phyloP scores from a whole-genome alignment of 2,888 invertebrate genomes.

The Reticulitermes lucifugus region DNA sequence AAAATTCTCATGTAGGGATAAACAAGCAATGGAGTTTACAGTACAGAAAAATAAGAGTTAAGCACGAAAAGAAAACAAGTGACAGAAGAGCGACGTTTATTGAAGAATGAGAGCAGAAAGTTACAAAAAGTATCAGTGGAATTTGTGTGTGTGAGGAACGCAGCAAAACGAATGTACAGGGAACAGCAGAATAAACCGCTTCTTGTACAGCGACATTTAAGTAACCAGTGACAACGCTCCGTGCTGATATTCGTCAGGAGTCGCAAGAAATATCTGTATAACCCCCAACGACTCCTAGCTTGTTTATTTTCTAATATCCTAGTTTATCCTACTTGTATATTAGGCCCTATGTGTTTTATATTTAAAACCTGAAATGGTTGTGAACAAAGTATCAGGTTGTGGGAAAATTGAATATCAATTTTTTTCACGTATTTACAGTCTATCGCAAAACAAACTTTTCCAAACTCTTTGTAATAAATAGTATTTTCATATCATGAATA shows the following conservation, averaged over 20 bases:
- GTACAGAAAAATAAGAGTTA: not conserved
- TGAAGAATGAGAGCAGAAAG: conserved; percentile 4
- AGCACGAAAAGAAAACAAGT: not conserved
- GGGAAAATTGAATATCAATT: no score
- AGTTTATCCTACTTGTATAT: no score
- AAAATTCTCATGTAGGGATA: not conserved
- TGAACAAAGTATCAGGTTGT: no score
- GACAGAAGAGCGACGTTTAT: conserved; percentile 3
- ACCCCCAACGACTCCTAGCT: no score
- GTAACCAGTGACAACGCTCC: not conserved
- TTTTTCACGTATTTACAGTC: no score
- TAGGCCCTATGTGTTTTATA: no score
- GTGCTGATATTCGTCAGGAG: not conserved
- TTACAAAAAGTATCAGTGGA: not conserved
- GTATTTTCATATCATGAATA: no score
- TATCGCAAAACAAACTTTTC: no score
- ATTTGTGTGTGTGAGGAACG: not conserved
- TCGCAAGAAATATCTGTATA: no score
- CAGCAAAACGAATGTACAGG: not conserved
- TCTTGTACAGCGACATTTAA: not conserved
- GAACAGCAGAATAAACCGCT: not conserved
- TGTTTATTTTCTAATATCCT: no score
- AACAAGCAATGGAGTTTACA: conserved; percentile 3
- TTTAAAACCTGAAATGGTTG: no score
- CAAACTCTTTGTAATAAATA: no score